phyloP scores from a whole-genome alignment of 1,140 invertebrate species.

The Drosophila simulans region DNA sequence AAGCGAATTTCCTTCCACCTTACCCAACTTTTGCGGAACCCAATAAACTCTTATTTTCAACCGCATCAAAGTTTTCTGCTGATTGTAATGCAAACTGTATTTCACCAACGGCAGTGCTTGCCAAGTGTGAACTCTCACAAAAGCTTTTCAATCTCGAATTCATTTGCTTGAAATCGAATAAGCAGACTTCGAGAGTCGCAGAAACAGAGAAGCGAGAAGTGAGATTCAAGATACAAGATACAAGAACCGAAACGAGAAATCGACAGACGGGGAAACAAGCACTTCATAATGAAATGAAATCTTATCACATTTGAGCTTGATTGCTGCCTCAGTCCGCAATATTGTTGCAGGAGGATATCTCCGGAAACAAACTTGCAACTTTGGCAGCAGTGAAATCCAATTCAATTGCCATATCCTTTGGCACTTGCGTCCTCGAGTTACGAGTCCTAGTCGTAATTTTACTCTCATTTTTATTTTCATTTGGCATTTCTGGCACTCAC shows the following conservation, averaged over 20 bases:
- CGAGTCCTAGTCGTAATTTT: not conserved
- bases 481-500: conserved; percentile 42
- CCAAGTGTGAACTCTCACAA: conserved; percentile 41
- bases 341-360: conserved; percentile 49
- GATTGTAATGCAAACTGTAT: conserved; percentile 52
- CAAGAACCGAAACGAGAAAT: not conserved
- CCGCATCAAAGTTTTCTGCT: conserved; percentile 28
- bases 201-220: conserved; percentile 14
- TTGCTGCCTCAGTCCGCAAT: conserved; percentile 53
- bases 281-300: conserved; percentile 73
- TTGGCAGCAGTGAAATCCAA: conserved; percentile 26
- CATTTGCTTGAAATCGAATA: conserved; percentile 51
- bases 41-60: conserved; percentile 26
- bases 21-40: not conserved
- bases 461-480: not conserved
- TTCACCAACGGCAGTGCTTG: conserved; percentile 23
- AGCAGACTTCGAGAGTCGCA: conserved; percentile 19
- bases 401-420: conserved; percentile 50
- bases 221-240: not conserved
- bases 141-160: conserved; percentile 55
- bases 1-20: not conserved
- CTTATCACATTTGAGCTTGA: conserved; percentile 66
- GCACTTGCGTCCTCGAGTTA: conserved; percentile 14
- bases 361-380: conserved; percentile 34
- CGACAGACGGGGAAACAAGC: conserved; percentile 23